Percentiles rank a stretch among this genome's conserved stretches.
Conservation (phyloP, 1,140 invertebrate genomes). For the Caenorhabditis briggsae region DNA sequence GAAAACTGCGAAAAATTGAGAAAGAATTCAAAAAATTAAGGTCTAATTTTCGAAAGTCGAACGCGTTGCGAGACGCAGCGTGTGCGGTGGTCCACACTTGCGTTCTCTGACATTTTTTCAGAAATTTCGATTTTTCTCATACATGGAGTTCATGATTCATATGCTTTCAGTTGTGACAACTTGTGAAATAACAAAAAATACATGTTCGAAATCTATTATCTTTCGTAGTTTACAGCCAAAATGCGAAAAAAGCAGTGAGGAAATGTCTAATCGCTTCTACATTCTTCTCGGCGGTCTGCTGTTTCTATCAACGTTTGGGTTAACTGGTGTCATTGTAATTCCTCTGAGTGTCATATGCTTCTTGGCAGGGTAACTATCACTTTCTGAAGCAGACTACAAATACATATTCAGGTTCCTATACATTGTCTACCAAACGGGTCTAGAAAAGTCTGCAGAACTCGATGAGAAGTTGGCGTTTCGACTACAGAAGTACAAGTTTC, state of each 20-base stretch:
- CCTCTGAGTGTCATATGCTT: slow-evolving; percentile 57
- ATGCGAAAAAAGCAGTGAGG: neutral
- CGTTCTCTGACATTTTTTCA: neutral
- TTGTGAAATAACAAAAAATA: too few relatives aligned
- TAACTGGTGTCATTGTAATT: slow-evolving; percentile 61
- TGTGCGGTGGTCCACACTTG: slow-evolving; percentile 16
- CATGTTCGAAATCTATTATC: too few relatives aligned
- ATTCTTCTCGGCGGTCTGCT: slow-evolving; percentile 56
- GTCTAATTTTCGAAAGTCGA: neutral
- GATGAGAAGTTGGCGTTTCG: neutral
- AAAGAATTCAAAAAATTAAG: neutral
- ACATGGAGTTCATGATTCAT: too few relatives aligned
- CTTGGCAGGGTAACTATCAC: slow-evolving; percentile 56
- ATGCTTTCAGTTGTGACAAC: too few relatives aligned
- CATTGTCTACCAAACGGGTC: slow-evolving; percentile 51
- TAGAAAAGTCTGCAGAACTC: slow-evolving; percentile 20
- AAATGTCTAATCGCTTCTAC: slow-evolving; percentile 52
- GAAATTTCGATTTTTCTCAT: neutral
- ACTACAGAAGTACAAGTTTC: slow-evolving; percentile 51
- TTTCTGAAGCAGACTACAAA: neutral
- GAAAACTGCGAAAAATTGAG: slow-evolving; percentile 1
- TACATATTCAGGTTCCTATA: slow-evolving; percentile 61
- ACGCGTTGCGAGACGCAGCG: slow-evolving; percentile 15
- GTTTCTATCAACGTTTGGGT: slow-evolving; percentile 64
- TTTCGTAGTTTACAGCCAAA: neutral